Evolutionary conservation across 92 coral and sea anemone species (phyloP), one percentile per base, ranked within the genome.

Genomic region (Anthopleura xanthogrammica): DNA sequence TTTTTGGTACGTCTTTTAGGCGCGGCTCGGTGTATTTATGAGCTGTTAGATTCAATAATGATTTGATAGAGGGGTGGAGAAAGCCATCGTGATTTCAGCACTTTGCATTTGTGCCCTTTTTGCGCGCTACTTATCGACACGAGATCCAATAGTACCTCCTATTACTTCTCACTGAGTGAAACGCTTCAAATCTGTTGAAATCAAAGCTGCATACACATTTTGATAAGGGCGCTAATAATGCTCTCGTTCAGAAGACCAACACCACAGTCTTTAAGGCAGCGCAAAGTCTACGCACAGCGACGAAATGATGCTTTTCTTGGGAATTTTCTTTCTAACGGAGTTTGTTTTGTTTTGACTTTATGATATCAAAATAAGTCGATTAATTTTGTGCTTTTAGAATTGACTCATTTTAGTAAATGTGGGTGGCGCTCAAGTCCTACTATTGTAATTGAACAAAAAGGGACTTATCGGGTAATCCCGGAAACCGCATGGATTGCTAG

Each of bases 381-480:
- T 23, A 68, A 9, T 68, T 23, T 12, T 62, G 6, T 29, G 11
- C 41, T 68, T 68, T 68, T 10, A 12, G 9, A 12, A 68, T 68
- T 68, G 74, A 23, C 43, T 81, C 55, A 50, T 81, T 76, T 39
- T 11, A 20, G 72, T 74, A 65, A 29, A 75, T 77, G 87, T 84
- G 87, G 87, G 87, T 84, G 87, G 87, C 87, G 87, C 46, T 50
- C 3, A 43, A 41, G 23, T 42, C 60, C 0, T 64, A 36, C 29
- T n/a, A 9, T 62, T 81, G 84, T 81, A 81, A 81, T 81, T 54
- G 64, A 81, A 81, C 84, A 81, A 81, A 72, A 85, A 60, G 48
- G 52, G 70, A 85, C 83, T 72, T 76, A 78, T 68, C 88, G 16
- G 22, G 88, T 85, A 85, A 85, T 85, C 83, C 87, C 88, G 88